Evolutionary conservation across 2,797 vertebrate genomes (phyloP).

Genomic region (Macropodus opercularis): DNA sequence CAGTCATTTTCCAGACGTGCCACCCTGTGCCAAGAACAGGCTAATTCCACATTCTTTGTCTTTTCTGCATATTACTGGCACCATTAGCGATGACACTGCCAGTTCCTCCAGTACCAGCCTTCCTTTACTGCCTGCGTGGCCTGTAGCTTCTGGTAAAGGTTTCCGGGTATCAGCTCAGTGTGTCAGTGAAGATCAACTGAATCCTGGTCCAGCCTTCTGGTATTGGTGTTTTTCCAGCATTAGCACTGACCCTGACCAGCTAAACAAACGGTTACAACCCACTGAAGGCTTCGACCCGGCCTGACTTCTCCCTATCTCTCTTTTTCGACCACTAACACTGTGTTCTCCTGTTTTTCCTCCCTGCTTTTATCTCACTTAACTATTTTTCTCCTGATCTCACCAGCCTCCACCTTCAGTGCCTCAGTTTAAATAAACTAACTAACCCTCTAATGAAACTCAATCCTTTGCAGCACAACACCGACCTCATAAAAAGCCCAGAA

Average conservation of each 20-base stretch:
- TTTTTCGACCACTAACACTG: conserved; percentile 23
- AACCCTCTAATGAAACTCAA: conserved; percentile 72
- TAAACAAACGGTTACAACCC: conserved; percentile 68
- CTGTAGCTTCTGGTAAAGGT: too few species aligned
- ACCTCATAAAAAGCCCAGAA: conserved; percentile 70
- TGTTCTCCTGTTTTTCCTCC: conserved; percentile 30
- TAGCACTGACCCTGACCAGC: conserved; percentile 48
- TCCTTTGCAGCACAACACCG: conserved; percentile 61
- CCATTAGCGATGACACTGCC: too few species aligned
- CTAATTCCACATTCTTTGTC: too few species aligned
- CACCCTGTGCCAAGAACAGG: too few species aligned
- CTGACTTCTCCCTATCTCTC: conserved; percentile 31
- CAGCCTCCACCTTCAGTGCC: conserved; percentile 54
- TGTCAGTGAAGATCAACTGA: too few species aligned
- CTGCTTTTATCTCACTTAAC: conserved; percentile 38
- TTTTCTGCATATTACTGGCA: too few species aligned
- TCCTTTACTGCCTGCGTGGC: too few species aligned
- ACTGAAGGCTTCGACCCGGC: conserved; percentile 46
- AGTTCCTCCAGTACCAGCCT: too few species aligned
- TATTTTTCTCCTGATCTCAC: conserved; percentile 54
- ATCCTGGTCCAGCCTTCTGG: background rate
- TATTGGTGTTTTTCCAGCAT: conserved; percentile 41
- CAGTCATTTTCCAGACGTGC: too few species aligned
- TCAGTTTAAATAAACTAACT: conserved; percentile 70
- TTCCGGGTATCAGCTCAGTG: too few species aligned